Conservation (phyloP, 2,113 vertebrate genomes). For the Trogon surrucura region DNA sequence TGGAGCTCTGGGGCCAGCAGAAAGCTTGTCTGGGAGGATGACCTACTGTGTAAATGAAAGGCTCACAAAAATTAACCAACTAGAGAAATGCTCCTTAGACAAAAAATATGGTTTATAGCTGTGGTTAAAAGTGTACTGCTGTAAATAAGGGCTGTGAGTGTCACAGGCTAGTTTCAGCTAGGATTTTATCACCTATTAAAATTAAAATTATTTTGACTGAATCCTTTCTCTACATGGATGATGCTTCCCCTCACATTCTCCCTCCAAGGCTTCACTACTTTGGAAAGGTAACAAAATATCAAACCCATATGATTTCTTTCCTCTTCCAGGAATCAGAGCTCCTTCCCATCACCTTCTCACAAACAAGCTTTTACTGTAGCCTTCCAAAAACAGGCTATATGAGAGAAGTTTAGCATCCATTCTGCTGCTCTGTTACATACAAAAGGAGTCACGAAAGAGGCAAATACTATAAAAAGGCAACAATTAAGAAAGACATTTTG, state of each 20-base stretch:
- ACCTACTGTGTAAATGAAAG: slow-evolving; percentile 70
- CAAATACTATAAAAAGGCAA: slow-evolving; percentile 24
- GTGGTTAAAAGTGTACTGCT: slow-evolving; percentile 29
- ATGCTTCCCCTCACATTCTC: neutral
- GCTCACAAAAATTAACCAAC: slow-evolving; percentile 65
- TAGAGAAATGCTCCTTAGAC: slow-evolving; percentile 42
- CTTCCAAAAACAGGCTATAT: neutral
- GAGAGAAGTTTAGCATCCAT: neutral
- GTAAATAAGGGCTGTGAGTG: neutral
- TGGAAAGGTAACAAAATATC: neutral
- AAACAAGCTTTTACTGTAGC: neutral
- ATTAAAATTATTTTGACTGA: slow-evolving; percentile 42
- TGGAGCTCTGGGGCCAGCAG: slow-evolving; percentile 40
- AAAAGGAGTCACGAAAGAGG: neutral
- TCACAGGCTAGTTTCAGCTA: slow-evolving; percentile 21
- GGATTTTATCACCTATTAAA: slow-evolving; percentile 62
- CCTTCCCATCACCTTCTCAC: neutral
- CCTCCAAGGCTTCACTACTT: neutral
- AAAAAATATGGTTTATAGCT: slow-evolving; percentile 22
- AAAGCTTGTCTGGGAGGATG: slow-evolving; percentile 64
- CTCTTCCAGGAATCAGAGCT: neutral
- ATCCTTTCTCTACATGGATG: neutral
- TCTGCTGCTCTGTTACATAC: neutral
- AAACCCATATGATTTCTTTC: neutral
- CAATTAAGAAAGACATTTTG: neutral